phyloP scores from a whole-genome alignment of 2,113 vertebrate genomes.

The Mesembrinibis cayennensis region DNA sequence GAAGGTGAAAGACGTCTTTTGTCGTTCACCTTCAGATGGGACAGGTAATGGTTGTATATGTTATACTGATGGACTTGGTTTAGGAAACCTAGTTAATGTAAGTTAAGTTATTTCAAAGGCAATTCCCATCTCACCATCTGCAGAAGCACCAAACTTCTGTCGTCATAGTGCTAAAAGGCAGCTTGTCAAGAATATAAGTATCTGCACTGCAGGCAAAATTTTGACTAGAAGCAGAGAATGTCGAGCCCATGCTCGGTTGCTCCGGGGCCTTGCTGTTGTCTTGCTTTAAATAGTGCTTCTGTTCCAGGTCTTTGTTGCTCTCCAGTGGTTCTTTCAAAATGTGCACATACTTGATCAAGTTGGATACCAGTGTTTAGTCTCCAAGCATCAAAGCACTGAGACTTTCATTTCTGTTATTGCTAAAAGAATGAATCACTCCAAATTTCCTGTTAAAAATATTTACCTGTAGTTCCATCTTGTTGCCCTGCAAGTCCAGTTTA shows the following conservation, averaged over 20 bases:
- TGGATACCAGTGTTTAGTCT: background rate
- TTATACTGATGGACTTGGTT: background rate
- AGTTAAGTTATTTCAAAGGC: background rate
- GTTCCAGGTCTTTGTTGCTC: background rate
- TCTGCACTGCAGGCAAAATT: background rate
- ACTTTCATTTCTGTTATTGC: background rate
- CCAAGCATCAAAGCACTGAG: background rate
- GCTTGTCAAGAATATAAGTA: background rate
- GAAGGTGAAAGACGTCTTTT: background rate
- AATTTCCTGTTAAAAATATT: background rate
- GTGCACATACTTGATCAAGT: background rate
- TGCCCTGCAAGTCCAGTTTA: background rate
- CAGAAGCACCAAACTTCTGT: background rate
- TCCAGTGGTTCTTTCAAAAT: background rate
- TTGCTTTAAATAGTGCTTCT: background rate
- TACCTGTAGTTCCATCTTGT: background rate
- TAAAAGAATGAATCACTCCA: background rate
- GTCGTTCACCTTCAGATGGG: background rate
- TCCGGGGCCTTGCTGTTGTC: background rate
- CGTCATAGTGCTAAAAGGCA: background rate
- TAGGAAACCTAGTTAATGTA: background rate
- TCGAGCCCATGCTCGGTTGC: fast-evolving
- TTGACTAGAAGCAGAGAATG: background rate
- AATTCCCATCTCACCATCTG: background rate
- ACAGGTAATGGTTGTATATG: background rate